Conservation (phyloP, 2,113 vertebrate genomes). For the Okapia johnstoni region DNA sequence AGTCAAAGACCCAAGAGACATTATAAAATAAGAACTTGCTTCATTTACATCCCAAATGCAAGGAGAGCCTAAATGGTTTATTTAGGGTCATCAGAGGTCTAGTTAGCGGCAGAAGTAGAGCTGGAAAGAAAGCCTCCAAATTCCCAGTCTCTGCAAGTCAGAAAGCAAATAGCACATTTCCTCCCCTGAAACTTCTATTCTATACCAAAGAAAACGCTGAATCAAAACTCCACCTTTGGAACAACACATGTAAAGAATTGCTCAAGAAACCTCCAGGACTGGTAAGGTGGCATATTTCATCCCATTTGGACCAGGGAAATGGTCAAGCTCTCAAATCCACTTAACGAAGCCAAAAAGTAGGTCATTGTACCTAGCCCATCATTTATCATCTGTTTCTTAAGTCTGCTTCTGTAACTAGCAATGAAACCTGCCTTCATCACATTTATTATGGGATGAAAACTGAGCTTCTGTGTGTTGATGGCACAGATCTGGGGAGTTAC, state of each 20-base stretch:
- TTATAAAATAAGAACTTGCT: neutral
- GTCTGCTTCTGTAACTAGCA: neutral
- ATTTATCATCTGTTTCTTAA: neutral
- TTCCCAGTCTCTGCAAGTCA: neutral
- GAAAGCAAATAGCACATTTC: neutral
- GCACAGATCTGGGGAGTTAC: constrained; percentile 24
- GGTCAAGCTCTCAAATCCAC: neutral
- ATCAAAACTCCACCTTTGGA: neutral
- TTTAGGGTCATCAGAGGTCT: neutral
- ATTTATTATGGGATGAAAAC: constrained; percentile 32
- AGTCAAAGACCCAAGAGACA: neutral
- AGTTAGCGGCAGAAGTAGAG: neutral
- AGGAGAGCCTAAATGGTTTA: neutral
- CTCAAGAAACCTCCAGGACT: neutral
- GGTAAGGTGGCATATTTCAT: neutral
- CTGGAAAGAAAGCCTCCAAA: neutral
- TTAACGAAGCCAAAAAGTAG: constrained; percentile 25
- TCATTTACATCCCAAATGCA: neutral
- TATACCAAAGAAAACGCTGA: neutral
- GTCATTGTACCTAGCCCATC: constrained; percentile 9
- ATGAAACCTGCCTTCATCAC: constrained; percentile 22
- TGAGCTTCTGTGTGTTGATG: constrained; percentile 6
- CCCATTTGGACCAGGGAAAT: neutral
- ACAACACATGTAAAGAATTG: neutral
- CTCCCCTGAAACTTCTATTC: neutral